Base-by-base conservation (phyloP, 2,113 vertebrate genomes). In the Chionis minor region DNA sequence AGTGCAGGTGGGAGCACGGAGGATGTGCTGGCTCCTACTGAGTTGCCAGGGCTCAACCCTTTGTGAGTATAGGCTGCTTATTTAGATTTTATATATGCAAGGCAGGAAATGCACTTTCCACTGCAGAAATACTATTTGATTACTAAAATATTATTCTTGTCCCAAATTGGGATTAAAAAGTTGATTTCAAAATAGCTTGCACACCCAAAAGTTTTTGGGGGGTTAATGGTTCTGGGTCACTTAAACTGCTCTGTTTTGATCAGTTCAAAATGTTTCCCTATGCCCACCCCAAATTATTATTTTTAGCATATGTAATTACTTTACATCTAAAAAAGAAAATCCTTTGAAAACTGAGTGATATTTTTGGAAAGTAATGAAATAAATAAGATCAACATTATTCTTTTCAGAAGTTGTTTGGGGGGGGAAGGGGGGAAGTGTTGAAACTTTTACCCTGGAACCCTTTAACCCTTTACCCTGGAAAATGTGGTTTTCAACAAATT, bases 351-450 rank as follows among this genome's bases (percentile, higher is more conserved):
- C 12, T 10, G 18, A 32, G n/a, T 1, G 4, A 13, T 59, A 22
- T 4, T 16, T 85, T 70, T 47, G 23, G 35, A 38, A 75, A 33
- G 44, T 14, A 55, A 22, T 20, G 32, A 54, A 67, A 54, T 35
- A 23, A 45, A 20, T 33, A 24, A 26, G 4, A 33, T 52, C 35
- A n/a, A 10, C 3, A 3, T 26, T 49, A 66, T 55, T 61, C 18
- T 87, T 54, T 82, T 52, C 27, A 23, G 42, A 62, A 38, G 14
- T 18, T 38, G 16, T 26, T 56, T 18, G 35, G 12, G 18, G 12
- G 6, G 5, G 22, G 4, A 3, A 1, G 4, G 6, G 1, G 4
- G 5, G 20, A 44, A 15, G 11, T 13, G 8, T 40, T n/a, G 71
- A 35, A 71, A 28, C 4, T 5, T 54, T 59, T 18, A 30, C 3